phyloP scores from a whole-genome alignment of 2,888 invertebrate species.

The Rhopalosiphum nymphaeae region DNA sequence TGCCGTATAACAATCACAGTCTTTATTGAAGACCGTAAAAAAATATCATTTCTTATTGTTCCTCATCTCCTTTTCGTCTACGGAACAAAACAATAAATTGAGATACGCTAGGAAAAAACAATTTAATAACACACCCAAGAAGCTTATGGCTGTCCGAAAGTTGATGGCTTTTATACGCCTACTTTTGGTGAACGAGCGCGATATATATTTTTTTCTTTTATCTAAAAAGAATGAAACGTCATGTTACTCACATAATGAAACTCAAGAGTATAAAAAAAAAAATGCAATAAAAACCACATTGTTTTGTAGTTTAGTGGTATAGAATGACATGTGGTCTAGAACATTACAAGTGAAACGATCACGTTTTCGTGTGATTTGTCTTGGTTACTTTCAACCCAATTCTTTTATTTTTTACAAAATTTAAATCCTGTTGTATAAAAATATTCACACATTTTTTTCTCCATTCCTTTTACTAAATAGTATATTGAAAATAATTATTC shows the following conservation, averaged over 20 bases:
- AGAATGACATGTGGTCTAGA: constrained; percentile 44
- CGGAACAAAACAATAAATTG: constrained; percentile 62
- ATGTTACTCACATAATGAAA: constrained; percentile 61
- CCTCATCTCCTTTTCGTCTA: constrained; percentile 54
- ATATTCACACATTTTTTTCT: neutral
- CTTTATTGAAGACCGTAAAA: constrained; percentile 63
- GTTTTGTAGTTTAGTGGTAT: constrained; percentile 42
- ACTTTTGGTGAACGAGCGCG: constrained; percentile 51
- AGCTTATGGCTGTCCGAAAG: constrained; percentile 63
- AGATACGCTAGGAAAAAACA: constrained; percentile 61
- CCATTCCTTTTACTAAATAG: neutral
- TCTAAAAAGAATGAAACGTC: constrained; percentile 60
- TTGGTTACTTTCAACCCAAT: neutral
- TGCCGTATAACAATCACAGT: constrained; percentile 61
- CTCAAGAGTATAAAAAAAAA: constrained; percentile 39
- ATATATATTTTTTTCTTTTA: constrained; percentile 27
- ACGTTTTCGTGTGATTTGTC: constrained; percentile 43
- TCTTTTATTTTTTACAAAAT: neutral
- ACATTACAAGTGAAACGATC: constrained; percentile 47
- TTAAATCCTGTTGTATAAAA: neutral
- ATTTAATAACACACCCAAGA: constrained; percentile 63
- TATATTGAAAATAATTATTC: constrained; percentile 1
- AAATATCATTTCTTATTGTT: constrained; percentile 63
- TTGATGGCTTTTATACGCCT: constrained; percentile 64
- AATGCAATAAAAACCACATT: constrained; percentile 56